Conservation (phyloP, 2,797 vertebrate genomes). For the Pteronotus mesoamericanus region DNA sequence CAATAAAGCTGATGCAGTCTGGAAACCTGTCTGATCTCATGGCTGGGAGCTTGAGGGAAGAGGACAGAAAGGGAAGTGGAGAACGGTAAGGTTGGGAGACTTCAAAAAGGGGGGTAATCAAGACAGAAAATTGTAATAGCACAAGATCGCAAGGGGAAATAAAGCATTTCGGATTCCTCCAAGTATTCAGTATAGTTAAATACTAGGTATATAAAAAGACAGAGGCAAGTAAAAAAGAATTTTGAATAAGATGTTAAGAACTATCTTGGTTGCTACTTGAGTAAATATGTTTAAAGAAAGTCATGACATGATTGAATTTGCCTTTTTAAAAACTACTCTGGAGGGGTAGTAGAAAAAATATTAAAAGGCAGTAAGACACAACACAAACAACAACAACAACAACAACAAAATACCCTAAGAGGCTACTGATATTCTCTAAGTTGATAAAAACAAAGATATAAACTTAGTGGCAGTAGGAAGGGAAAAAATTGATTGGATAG, state of each 20-base stretch:
- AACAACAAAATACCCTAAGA: background rate
- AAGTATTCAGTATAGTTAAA: background rate
- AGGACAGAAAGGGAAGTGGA: background rate
- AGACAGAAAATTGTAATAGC: background rate
- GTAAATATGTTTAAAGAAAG: background rate
- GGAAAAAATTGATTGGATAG: background rate
- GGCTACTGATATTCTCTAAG: background rate
- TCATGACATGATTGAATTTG: background rate
- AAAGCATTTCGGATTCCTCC: background rate
- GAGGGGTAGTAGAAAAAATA: background rate
- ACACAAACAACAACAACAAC: background rate
- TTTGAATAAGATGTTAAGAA: background rate
- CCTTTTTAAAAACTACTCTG: background rate
- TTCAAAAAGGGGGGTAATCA: background rate
- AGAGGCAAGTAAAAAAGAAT: background rate
- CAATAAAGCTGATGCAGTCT: background rate
- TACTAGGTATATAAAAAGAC: background rate
- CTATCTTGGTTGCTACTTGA: background rate
- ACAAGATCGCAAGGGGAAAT: background rate
- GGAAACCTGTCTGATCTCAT: background rate
- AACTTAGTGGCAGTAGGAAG: background rate
- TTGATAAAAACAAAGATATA: background rate
- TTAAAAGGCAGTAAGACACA: background rate
- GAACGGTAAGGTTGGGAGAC: background rate
- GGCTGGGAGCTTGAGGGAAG: background rate